A percentile compares a stretch with the other conserved stretches of the same genome.
Conservation (phyloP, 2,113 vertebrate species). For the Cyanistes caeruleus region DNA sequence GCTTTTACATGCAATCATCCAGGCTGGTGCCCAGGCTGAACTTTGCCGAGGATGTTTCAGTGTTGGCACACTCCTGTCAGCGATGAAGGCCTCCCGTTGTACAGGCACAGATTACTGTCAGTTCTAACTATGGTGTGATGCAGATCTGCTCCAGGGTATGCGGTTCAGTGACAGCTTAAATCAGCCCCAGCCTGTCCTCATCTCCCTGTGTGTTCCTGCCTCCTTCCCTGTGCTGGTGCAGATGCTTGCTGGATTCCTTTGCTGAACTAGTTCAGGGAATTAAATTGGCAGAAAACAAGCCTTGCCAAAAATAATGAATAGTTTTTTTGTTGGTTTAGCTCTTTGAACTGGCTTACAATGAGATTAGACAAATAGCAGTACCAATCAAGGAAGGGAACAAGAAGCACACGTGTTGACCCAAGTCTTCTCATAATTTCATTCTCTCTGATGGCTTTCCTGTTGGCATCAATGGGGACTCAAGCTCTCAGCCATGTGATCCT, state of each 20-base stretch:
- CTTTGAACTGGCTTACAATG: slow-evolving; percentile 13
- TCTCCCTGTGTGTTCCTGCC: slow-evolving; percentile 52
- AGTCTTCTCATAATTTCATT: slow-evolving; percentile 25
- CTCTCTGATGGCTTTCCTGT: neutral
- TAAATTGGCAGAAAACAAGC: slow-evolving; percentile 25
- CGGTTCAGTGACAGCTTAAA: slow-evolving; percentile 44
- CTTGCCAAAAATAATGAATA: slow-evolving; percentile 28
- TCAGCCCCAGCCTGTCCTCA: slow-evolving; percentile 14
- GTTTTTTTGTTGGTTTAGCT: slow-evolving; percentile 37
- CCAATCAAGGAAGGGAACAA: slow-evolving; percentile 11
- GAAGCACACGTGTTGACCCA: neutral
- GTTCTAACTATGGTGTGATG: slow-evolving; percentile 44
- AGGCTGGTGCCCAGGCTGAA: neutral
- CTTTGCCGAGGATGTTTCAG: neutral
- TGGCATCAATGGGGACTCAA: neutral
- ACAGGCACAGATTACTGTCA: slow-evolving; percentile 60
- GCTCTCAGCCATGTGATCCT: neutral
- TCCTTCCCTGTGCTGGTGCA: neutral
- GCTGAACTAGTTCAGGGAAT: slow-evolving; percentile 16
- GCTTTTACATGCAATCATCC: neutral
- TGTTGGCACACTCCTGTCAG: neutral
- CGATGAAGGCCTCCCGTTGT: neutral
- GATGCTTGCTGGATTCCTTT: slow-evolving; percentile 24
- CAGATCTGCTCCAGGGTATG: slow-evolving; percentile 55
- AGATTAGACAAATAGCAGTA: slow-evolving; percentile 26